Evolutionary conservation across 2,113 vertebrate genomes (phyloP).

Genomic region (Saccopteryx leptura): DNA sequence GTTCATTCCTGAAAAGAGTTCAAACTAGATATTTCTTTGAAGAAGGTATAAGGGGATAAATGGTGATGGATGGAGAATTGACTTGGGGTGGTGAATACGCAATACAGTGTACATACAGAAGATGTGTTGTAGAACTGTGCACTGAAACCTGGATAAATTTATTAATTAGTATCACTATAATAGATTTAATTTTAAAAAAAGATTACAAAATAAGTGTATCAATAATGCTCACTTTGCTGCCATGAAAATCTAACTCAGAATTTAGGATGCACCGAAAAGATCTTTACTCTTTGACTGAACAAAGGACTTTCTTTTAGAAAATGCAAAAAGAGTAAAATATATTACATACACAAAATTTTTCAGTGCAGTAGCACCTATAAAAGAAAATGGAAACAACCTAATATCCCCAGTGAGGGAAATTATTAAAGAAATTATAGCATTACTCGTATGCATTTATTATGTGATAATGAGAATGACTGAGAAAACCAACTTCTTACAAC

Average conservation of each 20-base stretch:
- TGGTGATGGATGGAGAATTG: too few species aligned
- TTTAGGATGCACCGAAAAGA: slow-evolving; percentile 16
- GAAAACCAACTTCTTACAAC: not conserved
- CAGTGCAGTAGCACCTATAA: not conserved
- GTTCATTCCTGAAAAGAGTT: not conserved
- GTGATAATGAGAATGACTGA: not conserved
- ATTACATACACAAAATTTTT: not conserved
- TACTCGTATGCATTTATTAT: not conserved
- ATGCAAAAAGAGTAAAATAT: slow-evolving; percentile 32
- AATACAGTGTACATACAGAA: too few species aligned
- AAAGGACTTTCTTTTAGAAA: not conserved
- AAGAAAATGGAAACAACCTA: slow-evolving; percentile 27
- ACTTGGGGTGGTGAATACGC: too few species aligned
- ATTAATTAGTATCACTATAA: too few species aligned
- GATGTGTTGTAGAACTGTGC: too few species aligned
- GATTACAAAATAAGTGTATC: not conserved
- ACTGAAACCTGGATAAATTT: too few species aligned
- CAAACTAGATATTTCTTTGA: slow-evolving; percentile 51
- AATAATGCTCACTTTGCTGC: not conserved
- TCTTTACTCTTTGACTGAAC: not conserved
- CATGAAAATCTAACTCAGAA: slow-evolving; percentile 2
- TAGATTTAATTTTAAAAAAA: too few species aligned
- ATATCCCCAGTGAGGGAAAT: not conserved
- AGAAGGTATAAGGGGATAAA: too few species aligned
- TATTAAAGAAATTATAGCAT: slow-evolving; percentile 2